phyloP scores from a whole-genome alignment of 2,888 invertebrate species.

The Molorchus minor region DNA sequence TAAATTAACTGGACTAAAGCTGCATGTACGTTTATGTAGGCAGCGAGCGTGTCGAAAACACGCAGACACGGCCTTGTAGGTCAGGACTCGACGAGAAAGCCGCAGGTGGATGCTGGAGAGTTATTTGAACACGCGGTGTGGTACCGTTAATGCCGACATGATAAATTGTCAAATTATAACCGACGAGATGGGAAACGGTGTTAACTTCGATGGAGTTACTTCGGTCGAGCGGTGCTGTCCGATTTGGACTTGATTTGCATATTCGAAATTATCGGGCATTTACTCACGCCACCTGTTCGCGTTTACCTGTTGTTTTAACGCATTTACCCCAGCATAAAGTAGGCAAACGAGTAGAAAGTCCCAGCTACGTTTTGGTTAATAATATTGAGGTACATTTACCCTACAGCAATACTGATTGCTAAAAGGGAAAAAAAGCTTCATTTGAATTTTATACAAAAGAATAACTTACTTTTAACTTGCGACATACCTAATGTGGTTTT shows the following conservation, averaged over 20 bases:
- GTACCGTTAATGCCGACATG: conserved; percentile 28
- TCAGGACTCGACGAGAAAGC: conserved; percentile 37
- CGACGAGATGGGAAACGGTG: conserved; percentile 2
- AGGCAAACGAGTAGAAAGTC: no score
- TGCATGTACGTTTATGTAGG: conserved; percentile 24
- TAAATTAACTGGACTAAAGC: no score
- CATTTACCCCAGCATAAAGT: no score
- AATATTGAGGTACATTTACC: no score
- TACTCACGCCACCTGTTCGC: background rate
- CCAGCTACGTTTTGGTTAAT: no score
- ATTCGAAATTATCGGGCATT: background rate
- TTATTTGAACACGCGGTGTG: conserved; percentile 20
- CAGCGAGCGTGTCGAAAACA: conserved; percentile 32
- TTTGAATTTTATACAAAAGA: no score
- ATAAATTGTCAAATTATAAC: conserved; percentile 25
- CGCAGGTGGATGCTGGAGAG: conserved; percentile 28
- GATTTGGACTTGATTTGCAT: background rate
- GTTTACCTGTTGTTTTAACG: no score
- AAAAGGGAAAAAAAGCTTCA: no score
- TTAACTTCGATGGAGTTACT: background rate
- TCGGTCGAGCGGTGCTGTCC: no score
- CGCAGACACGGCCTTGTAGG: conserved; percentile 40
- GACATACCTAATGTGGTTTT: no score
- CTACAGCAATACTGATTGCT: no score
- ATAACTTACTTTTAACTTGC: no score